Conservation (phyloP, 2,888 invertebrate species). For the Cordilura impudica region DNA sequence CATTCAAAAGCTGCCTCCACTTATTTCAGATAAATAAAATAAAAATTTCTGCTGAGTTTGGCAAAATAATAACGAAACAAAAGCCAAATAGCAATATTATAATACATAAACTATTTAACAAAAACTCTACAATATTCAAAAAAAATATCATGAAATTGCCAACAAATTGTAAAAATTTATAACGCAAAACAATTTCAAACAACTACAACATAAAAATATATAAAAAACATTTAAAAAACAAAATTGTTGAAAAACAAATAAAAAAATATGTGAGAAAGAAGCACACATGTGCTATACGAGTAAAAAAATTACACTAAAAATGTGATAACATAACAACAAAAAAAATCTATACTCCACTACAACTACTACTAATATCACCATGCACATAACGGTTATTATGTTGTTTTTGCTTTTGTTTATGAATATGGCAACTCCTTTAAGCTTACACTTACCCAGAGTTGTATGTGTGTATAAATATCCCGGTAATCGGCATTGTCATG, state of each 20-base stretch:
- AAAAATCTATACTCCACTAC: neutral
- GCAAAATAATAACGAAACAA: slow-evolving; percentile 21
- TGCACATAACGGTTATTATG: too few relatives aligned
- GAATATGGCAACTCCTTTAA: too few relatives aligned
- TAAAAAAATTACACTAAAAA: neutral
- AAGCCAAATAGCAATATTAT: neutral
- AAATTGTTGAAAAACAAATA: neutral
- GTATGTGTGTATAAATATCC: too few relatives aligned
- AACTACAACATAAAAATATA: too few relatives aligned
- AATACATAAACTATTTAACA: slow-evolving; percentile 24
- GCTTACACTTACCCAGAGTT: too few relatives aligned
- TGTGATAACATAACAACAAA: neutral
- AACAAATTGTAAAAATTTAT: slow-evolving; percentile 9
- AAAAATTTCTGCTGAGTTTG: slow-evolving; percentile 41
- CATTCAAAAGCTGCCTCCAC: slow-evolving; percentile 17
- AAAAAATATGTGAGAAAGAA: too few relatives aligned
- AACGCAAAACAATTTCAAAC: slow-evolving; percentile 6
- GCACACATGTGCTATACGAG: too few relatives aligned
- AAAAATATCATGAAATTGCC: neutral
- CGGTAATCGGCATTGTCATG: neutral
- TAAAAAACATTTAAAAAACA: neutral
- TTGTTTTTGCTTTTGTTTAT: too few relatives aligned
- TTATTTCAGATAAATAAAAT: slow-evolving; percentile 1
- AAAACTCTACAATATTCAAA: neutral
- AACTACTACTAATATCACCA: neutral